Evolutionary conservation across 2,888 invertebrate species (phyloP).

Genomic region (Capitulum mitella): DNA sequence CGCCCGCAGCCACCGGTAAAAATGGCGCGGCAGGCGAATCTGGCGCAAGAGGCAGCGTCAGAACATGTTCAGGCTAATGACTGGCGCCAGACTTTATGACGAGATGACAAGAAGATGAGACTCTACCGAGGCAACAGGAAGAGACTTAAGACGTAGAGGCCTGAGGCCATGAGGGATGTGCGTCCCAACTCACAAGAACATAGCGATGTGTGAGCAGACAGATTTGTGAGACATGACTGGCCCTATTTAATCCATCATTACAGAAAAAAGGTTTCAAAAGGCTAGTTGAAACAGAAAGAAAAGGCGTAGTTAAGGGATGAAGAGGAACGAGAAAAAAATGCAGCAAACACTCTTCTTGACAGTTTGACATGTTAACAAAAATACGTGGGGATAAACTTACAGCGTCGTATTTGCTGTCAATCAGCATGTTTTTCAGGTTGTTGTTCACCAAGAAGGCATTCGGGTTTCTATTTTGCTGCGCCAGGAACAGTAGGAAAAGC

Average conservation of each 20-base stretch:
- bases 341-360: background rate
- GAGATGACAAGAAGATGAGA: too few relatives aligned
- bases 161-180: too few relatives aligned
- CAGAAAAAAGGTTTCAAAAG: too few relatives aligned
- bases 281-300: too few relatives aligned
- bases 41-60: conserved; percentile 32
- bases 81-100: too few relatives aligned
- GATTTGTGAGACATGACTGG: too few relatives aligned
- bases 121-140: too few relatives aligned
- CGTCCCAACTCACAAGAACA: too few relatives aligned
- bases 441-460: conserved; percentile 32
- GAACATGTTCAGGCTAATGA: too few relatives aligned
- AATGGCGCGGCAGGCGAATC: conserved; percentile 41
- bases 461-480: conserved; percentile 42
- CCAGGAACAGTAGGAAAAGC: conserved; percentile 43
- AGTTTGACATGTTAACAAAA: background rate
- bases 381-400: background rate
- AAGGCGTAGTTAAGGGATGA: background rate
- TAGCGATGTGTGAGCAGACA: too few relatives aligned
- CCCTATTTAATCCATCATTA: too few relatives aligned
- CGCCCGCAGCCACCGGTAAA: conserved; percentile 41
- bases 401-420: background rate
- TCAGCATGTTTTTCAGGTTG: conserved; percentile 29
- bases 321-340: background rate
- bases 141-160: too few relatives aligned